These are phyloP conservation scores for Dolomedes plantarius DNA, from an alignment of 2,888 invertebrate genomes.

Conservation along the genomic window DNA sequence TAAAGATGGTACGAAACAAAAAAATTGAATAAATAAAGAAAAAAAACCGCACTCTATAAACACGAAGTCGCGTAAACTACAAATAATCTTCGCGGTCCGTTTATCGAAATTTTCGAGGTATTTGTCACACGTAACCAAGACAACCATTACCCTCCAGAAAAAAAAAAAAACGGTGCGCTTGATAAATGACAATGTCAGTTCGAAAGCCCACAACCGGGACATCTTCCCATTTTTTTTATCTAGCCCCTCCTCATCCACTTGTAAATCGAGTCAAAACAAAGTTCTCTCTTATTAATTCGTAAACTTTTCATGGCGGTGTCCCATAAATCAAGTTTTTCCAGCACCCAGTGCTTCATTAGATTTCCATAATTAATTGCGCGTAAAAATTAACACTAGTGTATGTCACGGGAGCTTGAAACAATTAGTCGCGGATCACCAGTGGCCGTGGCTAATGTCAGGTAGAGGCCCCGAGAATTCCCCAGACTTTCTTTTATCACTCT, in stretches of 20 bases:
- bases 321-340: constrained; percentile 1
- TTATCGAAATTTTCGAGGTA: neutral
- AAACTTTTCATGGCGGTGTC: neutral
- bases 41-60: too few relatives aligned
- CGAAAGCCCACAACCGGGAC: neutral
- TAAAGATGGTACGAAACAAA: too few relatives aligned
- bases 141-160: neutral
- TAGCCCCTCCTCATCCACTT: neutral
- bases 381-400: neutral
- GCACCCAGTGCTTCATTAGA: neutral
- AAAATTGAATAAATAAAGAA: too few relatives aligned
- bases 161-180: neutral
- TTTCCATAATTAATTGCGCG: constrained; percentile 17
- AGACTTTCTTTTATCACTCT: too few relatives aligned
- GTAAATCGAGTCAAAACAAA: neutral
- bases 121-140: neutral
- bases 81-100: neutral
- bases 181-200: neutral
- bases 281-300: neutral
- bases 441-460: neutral
- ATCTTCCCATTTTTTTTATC: neutral
- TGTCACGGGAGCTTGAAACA: neutral
- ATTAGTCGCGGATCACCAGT: neutral
- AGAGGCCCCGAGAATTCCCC: neutral
- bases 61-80: too few relatives aligned